These are phyloP conservation scores for Drosophila eohydei DNA, from an alignment of 2,888 invertebrate genomes.

Conservation along the genomic window DNA sequence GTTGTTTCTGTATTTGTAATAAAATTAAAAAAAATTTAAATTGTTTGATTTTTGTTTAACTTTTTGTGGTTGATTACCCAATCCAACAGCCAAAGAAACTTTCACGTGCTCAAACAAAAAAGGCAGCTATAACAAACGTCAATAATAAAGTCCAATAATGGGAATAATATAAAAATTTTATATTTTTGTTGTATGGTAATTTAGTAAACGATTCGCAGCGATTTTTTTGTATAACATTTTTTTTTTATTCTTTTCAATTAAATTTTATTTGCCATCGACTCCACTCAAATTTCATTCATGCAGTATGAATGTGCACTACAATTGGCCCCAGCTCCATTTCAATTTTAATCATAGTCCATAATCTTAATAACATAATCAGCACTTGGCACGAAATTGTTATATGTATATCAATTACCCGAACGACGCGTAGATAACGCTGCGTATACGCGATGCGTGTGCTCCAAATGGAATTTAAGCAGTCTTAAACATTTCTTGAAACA, in stretches of 20 bases:
- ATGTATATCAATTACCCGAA: conserved; percentile 60
- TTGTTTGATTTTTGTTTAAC: conserved; percentile 27
- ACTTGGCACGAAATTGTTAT: conserved; percentile 42
- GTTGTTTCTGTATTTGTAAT: background rate
- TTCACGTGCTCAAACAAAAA: conserved; percentile 14
- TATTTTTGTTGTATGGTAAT: conserved; percentile 18
- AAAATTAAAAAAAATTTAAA: conserved; percentile 7
- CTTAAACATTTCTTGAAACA: conserved; percentile 17
- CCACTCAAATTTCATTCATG: conserved; percentile 30
- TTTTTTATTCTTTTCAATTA: conserved; percentile 19
- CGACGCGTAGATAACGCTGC: conserved; percentile 48
- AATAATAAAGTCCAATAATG: conserved; percentile 26
- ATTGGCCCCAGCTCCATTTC: conserved; percentile 18
- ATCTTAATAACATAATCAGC: conserved; percentile 66
- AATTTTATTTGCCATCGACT: conserved; percentile 29
- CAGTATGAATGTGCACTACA: background rate
- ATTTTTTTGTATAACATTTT: conserved; percentile 49
- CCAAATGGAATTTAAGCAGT: conserved; percentile 16
- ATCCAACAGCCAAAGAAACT: conserved; percentile 4
- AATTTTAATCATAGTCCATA: conserved; percentile 61
- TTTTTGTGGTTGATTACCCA: conserved; percentile 24
- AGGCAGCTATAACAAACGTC: conserved; percentile 28
- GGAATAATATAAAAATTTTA: conserved; percentile 52
- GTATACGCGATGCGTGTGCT: conserved; percentile 35
- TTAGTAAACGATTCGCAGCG: conserved; percentile 31